Evolutionary conservation across 2,888 invertebrate genomes (phyloP).

Genomic region (Andrena minutula): DNA sequence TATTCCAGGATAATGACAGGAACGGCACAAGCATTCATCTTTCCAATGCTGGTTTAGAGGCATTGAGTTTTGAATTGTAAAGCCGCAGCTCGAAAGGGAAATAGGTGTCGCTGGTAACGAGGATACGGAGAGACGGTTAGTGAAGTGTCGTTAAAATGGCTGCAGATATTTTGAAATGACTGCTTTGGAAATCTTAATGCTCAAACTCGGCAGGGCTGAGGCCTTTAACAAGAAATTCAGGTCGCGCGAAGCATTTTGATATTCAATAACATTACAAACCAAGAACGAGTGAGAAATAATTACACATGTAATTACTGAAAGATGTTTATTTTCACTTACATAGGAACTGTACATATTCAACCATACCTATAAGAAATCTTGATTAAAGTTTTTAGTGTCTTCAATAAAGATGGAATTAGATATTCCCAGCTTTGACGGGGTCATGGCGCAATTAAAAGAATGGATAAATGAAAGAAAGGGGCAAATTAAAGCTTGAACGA

Average conservation of each 20-base stretch:
- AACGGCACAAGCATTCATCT: not conserved
- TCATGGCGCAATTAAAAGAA: conserved; percentile 3
- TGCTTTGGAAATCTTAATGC: conserved; percentile 17
- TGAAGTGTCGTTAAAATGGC: conserved; percentile 5
- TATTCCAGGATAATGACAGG: not conserved
- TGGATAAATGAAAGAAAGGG: conserved; percentile 11
- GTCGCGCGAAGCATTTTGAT: not conserved
- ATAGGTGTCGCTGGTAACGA: not conserved
- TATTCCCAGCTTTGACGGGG: not conserved
- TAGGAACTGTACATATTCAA: not conserved
- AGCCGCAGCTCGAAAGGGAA: not conserved
- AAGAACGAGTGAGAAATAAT: not conserved
- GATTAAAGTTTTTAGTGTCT: not conserved
- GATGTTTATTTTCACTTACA: no score
- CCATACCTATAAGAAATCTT: not conserved
- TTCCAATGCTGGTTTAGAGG: not conserved
- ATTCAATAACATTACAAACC: not conserved
- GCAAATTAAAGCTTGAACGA: conserved; percentile 1
- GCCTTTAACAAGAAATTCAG: conserved; percentile 2
- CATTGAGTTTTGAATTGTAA: not conserved
- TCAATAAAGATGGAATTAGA: conserved; percentile 8
- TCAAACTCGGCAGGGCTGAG: not conserved
- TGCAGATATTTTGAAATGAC: not conserved
- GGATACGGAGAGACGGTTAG: not conserved
- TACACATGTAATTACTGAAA: no score